Conservation (phyloP, 2,888 invertebrate genomes). For the Argynnis bischoffii region DNA sequence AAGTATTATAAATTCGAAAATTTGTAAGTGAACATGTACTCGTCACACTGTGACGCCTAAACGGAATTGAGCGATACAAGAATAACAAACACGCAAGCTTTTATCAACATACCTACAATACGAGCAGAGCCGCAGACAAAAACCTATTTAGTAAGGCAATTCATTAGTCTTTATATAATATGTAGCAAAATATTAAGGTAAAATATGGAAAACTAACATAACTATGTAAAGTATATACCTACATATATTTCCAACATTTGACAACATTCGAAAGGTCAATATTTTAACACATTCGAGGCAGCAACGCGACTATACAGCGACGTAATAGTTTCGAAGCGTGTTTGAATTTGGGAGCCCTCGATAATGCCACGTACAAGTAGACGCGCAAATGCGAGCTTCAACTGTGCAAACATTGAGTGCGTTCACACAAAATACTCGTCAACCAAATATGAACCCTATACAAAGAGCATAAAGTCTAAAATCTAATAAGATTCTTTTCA, state of each 20-base stretch:
- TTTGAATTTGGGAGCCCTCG: conserved; percentile 41
- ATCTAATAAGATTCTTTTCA: not conserved
- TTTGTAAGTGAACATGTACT: too few species aligned
- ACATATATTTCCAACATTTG: not conserved
- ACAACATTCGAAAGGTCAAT: conserved; percentile 1
- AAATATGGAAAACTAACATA: too few species aligned
- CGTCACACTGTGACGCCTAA: too few species aligned
- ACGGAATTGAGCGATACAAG: too few species aligned
- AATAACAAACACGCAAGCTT: too few species aligned
- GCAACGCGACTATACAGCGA: conserved; percentile 19
- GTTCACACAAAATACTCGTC: conserved; percentile 20
- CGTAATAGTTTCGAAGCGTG: conserved; percentile 30
- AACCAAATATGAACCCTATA: conserved; percentile 6
- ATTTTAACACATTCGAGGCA: not conserved
- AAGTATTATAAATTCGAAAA: too few species aligned
- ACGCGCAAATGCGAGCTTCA: conserved; percentile 32
- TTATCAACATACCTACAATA: too few species aligned
- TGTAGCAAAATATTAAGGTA: too few species aligned
- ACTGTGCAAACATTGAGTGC: conserved; percentile 41
- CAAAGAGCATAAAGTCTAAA: not conserved
- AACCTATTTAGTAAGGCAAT: too few species aligned
- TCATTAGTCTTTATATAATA: too few species aligned
- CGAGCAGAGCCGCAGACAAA: too few species aligned
- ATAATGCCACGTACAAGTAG: conserved; percentile 15
- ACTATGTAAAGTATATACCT: not conserved